Percentiles rank a stretch among this genome's conserved stretches.
phyloP scores from a whole-genome alignment of 2,888 invertebrate species.

The Hydrotaea cyrtoneurina region DNA sequence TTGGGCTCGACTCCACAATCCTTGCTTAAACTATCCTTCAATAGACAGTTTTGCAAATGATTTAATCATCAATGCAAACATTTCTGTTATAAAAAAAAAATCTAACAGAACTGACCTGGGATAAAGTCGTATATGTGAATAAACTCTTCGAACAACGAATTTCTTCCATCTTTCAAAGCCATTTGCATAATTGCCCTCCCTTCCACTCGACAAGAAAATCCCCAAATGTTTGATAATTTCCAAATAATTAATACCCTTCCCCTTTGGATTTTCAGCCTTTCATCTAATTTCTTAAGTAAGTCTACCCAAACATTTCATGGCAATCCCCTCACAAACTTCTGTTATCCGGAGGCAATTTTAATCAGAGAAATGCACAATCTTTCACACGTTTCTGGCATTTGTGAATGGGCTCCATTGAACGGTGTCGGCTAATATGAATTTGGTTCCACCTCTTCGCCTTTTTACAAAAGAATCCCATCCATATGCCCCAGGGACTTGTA shows the following conservation, averaged over 20 bases:
- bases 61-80: too few species aligned
- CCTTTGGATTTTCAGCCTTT: not conserved
- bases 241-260: not conserved
- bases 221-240: constrained; percentile 21
- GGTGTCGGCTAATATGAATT: constrained; percentile 62
- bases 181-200: not conserved
- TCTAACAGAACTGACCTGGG: too few species aligned
- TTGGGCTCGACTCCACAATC: too few species aligned
- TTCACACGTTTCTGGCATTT: constrained; percentile 39
- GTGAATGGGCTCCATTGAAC: constrained; percentile 57
- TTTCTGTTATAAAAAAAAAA: too few species aligned
- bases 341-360: not conserved
- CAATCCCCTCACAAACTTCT: constrained; percentile 1
- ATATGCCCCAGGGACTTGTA: constrained; percentile 52
- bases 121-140: too few species aligned
- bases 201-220: not conserved
- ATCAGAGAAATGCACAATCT: constrained; percentile 31
- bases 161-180: not conserved
- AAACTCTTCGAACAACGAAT: too few species aligned
- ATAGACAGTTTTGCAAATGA: too few species aligned
- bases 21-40: too few species aligned
- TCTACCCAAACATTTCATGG: not conserved
- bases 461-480: not conserved
- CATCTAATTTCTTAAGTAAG: not conserved
- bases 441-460: constrained; percentile 30